A percentile compares a stretch with the other conserved stretches of the same genome.
phyloP scores from a whole-genome alignment of 2,113 vertebrate species.

The Notarius quadriscutis region DNA sequence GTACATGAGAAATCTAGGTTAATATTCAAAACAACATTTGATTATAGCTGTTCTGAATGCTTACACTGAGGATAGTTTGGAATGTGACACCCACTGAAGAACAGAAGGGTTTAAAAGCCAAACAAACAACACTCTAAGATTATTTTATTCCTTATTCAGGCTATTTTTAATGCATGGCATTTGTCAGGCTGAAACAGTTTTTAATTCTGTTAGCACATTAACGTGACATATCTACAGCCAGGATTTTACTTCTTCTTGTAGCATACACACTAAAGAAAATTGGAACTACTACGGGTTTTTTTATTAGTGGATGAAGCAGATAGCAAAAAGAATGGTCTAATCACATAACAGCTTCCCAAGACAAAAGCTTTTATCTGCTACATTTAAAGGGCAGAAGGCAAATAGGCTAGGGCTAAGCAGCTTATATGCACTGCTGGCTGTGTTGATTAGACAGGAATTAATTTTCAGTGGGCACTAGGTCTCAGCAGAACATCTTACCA shows the following conservation, averaged over 20 bases:
- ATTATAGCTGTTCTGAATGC: not conserved
- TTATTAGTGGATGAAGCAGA: conserved; percentile 23
- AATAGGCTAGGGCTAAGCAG: conserved; percentile 62
- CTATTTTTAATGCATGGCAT: not conserved
- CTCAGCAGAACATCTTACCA: conserved; percentile 61
- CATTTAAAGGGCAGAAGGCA: conserved; percentile 57
- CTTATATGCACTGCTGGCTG: conserved; percentile 60
- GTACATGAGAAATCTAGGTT: not conserved
- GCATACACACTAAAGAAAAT: conserved; percentile 30
- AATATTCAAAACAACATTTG: not conserved
- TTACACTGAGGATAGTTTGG: not conserved
- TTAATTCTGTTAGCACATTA: not conserved
- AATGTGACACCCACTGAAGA: not conserved
- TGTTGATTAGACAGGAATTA: conserved; percentile 71
- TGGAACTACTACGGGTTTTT: conserved; percentile 6
- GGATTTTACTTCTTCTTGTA: not conserved
- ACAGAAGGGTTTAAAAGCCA: not conserved
- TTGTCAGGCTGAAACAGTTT: not conserved
- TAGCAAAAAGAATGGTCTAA: conserved; percentile 23
- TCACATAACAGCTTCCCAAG: conserved; percentile 40
- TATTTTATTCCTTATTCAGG: conserved; percentile 3
- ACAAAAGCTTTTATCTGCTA: conserved; percentile 60
- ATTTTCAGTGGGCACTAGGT: conserved; percentile 56
- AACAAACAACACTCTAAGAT: not conserved
- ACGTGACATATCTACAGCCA: not conserved